Conservation (phyloP, 2,888 invertebrate species). For the Drosophila engyochracea region DNA sequence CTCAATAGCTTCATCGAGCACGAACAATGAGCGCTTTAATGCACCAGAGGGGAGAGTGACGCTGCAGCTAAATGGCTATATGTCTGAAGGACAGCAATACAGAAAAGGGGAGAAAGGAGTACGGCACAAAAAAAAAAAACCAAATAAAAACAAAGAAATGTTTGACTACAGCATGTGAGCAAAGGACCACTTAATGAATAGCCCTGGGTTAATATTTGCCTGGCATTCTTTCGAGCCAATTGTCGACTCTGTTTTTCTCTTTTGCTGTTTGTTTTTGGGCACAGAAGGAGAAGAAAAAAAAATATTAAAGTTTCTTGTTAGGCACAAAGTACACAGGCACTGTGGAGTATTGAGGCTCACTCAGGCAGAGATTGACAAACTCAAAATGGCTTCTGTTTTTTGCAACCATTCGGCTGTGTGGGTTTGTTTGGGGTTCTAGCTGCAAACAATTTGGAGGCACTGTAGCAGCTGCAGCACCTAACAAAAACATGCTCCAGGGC, state of each 20-base stretch:
- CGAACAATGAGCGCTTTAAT: constrained; percentile 52
- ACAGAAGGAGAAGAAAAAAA: constrained; percentile 61
- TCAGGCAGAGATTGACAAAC: constrained; percentile 66
- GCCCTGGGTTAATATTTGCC: constrained; percentile 75
- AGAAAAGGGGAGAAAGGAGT: not conserved
- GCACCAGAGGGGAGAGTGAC: constrained; percentile 3
- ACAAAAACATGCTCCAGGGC: constrained; percentile 57
- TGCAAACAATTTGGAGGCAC: constrained; percentile 45
- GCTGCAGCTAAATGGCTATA: not conserved
- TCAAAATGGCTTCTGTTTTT: constrained; percentile 69
- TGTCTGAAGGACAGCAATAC: constrained; percentile 33
- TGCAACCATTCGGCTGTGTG: constrained; percentile 21
- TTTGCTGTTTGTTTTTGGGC: constrained; percentile 63
- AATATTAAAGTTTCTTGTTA: constrained; percentile 77
- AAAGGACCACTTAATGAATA: constrained; percentile 78
- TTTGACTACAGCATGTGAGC: constrained; percentile 70
- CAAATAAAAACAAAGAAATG: constrained; percentile 16
- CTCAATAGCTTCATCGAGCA: constrained; percentile 45
- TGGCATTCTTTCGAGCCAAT: constrained; percentile 52
- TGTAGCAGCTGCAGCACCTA: constrained; percentile 32
- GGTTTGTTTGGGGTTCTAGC: not conserved
- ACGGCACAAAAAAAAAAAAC: constrained; percentile 16
- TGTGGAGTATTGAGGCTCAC: constrained; percentile 17
- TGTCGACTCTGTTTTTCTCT: constrained; percentile 30
- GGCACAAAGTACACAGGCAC: constrained; percentile 42